phyloP scores from a whole-genome alignment of 37 sponge, comb jelly and placozoan species.

The Spongilla lacustris region DNA sequence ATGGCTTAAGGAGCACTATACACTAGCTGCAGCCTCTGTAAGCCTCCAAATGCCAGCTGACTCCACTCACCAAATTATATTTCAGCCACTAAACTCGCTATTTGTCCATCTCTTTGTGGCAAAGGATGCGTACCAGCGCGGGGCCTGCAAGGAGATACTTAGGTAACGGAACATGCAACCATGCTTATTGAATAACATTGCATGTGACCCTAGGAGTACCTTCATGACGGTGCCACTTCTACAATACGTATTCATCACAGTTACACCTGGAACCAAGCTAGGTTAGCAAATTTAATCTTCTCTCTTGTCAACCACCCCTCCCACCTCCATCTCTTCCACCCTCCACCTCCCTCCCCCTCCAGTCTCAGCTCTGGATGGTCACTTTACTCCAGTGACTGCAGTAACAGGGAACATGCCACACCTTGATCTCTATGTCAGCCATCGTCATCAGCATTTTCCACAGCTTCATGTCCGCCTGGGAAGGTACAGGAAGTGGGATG shows the following conservation, averaged over 20 bases:
- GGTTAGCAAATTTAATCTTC: slow-evolving; percentile 33
- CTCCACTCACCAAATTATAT: background rate
- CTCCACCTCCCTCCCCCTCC: background rate
- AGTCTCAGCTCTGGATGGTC: slow-evolving; percentile 28
- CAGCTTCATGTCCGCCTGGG: slow-evolving; percentile 73
- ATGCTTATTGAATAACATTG: background rate
- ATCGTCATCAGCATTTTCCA: slow-evolving; percentile 81
- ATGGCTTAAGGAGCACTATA: slow-evolving; percentile 49
- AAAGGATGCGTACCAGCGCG: slow-evolving; percentile 65
- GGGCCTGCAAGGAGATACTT: slow-evolving; percentile 72
- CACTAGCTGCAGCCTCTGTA: slow-evolving; percentile 57
- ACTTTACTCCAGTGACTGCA: slow-evolving; percentile 31
- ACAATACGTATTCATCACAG: slow-evolving; percentile 68
- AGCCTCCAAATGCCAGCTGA: background rate
- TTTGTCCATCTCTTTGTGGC: slow-evolving; percentile 90
- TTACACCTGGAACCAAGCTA: slow-evolving; percentile 26
- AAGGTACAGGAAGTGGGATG: background rate
- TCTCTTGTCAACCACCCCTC: background rate
- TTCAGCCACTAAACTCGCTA: slow-evolving; percentile 89
- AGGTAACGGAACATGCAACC: slow-evolving; percentile 9
- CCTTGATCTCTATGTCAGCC: slow-evolving; percentile 40
- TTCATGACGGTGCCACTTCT: slow-evolving; percentile 73
- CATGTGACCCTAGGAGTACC: slow-evolving; percentile 40
- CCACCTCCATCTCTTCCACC: background rate
- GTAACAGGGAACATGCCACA: background rate